Base-by-base conservation (phyloP, 2,888 invertebrate species). In the Lissonota sp. region DNA sequence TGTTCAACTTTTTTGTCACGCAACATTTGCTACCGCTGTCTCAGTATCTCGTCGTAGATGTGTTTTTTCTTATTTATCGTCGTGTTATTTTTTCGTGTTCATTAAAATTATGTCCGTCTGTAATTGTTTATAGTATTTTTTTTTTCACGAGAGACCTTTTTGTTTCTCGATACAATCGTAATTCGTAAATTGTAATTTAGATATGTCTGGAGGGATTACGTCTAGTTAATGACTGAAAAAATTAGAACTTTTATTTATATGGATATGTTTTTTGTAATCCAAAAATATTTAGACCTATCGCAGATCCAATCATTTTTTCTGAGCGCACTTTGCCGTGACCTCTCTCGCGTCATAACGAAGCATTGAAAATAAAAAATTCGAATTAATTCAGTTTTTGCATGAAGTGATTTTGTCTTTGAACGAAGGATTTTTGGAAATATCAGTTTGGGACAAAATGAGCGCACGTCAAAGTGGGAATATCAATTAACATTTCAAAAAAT, bases 41-140 rank as follows among this genome's bases (percentile, higher is more conserved):
- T 26, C 49, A 6, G 37, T 58, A 8, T 70, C 44, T 66, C 60
- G 63, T 75, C 46, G 71, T 80, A 55, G 64, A 46, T n/a, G 69
- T 10, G 37, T 60, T 26, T 77, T 49, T 63, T n/a, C n/a, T n/a
- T n/a, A n/a, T n/a, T 40, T 51, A 40, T n/a, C 26, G 40, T 44
- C 53, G 26, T 72, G 49, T 49, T 69, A 42, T 72, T 10, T 51
- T 12, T 51, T 12, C 51, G 44, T 51, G 6, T 12, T 51, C 26
- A 26, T 26, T 26, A 26, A 3, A 26, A 26, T 26, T 26, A n/a
- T n/a, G 26, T 26, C 26, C 26, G 26, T 2, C 26, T 26, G 26
- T 26, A 26, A 26, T 26, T 26, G 26, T 26, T 3, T 26, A 26
- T 26, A 26, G 26, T 26, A n/a, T n/a, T n/a, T 26, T 26, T 26